These are phyloP conservation scores for Lypha dubia DNA, from an alignment of 2,888 invertebrate genomes.

Conservation along the genomic window DNA sequence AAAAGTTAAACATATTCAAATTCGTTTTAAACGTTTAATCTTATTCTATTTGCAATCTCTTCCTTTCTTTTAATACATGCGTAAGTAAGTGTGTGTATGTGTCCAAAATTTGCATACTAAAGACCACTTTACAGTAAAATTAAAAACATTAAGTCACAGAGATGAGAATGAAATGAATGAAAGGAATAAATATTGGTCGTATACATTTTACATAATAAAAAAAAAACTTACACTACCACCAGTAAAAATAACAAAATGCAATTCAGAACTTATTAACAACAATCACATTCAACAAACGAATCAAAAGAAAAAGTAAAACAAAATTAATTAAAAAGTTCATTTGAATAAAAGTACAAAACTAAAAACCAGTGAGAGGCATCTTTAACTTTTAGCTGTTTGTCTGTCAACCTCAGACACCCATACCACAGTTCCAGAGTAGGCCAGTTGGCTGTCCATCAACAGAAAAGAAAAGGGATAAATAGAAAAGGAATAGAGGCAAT, in stretches of 20 bases:
- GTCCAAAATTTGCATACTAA: constrained; percentile 68
- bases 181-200: constrained; percentile 53
- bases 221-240: constrained; percentile 41
- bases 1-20: not conserved
- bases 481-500: not conserved
- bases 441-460: not conserved
- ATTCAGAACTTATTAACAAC: constrained; percentile 55
- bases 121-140: constrained; percentile 68
- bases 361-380: constrained; percentile 57
- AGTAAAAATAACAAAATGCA: constrained; percentile 51
- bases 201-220: constrained; percentile 33
- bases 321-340: constrained; percentile 73
- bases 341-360: constrained; percentile 60
- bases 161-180: constrained; percentile 38
- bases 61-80: constrained; percentile 27
- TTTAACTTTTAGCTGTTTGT: constrained; percentile 68
- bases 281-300: constrained; percentile 48
- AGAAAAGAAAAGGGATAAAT: not conserved
- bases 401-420: constrained; percentile 59
- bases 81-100: not conserved
- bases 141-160: constrained; percentile 61
- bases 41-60: not conserved
- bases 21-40: constrained; percentile 9
- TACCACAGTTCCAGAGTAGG: constrained; percentile 22
- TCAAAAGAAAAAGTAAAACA: constrained; percentile 49